Conservation (phyloP, 2,888 invertebrate species). For the Pecten maximus region DNA sequence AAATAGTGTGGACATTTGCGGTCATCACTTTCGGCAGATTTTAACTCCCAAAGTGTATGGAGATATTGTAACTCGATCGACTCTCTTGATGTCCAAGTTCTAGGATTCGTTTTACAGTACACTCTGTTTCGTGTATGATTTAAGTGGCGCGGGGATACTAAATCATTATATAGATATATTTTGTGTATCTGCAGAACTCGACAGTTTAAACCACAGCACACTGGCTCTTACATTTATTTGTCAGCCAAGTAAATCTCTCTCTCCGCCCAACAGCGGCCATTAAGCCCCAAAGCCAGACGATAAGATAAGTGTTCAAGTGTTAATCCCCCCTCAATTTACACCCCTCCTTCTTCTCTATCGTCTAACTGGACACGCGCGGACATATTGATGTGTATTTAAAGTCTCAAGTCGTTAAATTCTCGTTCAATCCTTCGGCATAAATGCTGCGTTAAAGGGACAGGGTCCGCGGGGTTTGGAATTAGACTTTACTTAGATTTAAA, state of each 20-base stretch:
- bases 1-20: no score
- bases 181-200: background rate
- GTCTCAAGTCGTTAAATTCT: constrained; percentile 4
- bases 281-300: background rate
- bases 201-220: background rate
- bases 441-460: background rate
- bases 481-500: background rate
- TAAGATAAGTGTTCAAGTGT: background rate
- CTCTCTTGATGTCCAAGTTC: no score
- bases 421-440: background rate
- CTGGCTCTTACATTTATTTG: background rate
- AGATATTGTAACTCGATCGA: no score
- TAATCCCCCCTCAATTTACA: constrained; percentile 11
- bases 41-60: no score
- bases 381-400: background rate
- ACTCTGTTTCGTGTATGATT: no score
- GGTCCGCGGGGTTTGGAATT: background rate
- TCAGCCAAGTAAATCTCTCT: background rate
- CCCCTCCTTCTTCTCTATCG: background rate
- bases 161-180: background rate
- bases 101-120: no score
- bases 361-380: background rate
- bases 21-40: no score
- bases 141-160: background rate
- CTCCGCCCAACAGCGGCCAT: background rate